Conservation (phyloP, 2,797 vertebrate species). For the Sebastes itinus region DNA sequence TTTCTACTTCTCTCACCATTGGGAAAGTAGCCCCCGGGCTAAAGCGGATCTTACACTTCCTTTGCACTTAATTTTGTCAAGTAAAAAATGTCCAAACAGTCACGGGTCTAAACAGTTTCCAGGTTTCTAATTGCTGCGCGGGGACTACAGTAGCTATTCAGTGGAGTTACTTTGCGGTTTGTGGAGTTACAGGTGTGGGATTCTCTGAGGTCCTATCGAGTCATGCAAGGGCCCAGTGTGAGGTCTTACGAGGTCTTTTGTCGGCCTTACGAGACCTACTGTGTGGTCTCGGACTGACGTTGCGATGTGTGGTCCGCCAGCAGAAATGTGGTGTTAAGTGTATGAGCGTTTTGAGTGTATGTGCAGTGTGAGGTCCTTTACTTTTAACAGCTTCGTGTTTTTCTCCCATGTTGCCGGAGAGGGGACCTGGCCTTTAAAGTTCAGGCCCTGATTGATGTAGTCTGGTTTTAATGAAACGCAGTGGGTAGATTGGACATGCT, state of each 20-base stretch:
- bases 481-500: conserved; percentile 79
- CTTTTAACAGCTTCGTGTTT: conserved; percentile 68
- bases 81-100: conserved; percentile 44
- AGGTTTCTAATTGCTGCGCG: conserved; percentile 40
- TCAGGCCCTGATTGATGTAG: conserved; percentile 75
- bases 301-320: conserved; percentile 71
- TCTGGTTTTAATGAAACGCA: conserved; percentile 82
- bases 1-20: conserved; percentile 40
- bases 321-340: conserved; percentile 66
- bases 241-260: conserved; percentile 74
- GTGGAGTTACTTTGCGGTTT: conserved; percentile 53
- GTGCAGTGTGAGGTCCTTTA: conserved; percentile 74
- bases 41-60: conserved; percentile 56
- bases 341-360: conserved; percentile 42
- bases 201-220: conserved; percentile 56
- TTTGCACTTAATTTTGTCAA: conserved; percentile 60
- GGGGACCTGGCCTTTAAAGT: conserved; percentile 78
- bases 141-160: conserved; percentile 46
- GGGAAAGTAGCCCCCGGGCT: conserved; percentile 44
- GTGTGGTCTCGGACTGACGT: conserved; percentile 71
- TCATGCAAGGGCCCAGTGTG: conserved; percentile 53
- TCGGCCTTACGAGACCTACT: conserved; percentile 63
- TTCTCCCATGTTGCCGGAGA: conserved; percentile 62
- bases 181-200: conserved; percentile 55
- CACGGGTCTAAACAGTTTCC: conserved; percentile 43